Conservation (phyloP, 2,113 vertebrate genomes). For the Brachypodius melanocephalos region DNA sequence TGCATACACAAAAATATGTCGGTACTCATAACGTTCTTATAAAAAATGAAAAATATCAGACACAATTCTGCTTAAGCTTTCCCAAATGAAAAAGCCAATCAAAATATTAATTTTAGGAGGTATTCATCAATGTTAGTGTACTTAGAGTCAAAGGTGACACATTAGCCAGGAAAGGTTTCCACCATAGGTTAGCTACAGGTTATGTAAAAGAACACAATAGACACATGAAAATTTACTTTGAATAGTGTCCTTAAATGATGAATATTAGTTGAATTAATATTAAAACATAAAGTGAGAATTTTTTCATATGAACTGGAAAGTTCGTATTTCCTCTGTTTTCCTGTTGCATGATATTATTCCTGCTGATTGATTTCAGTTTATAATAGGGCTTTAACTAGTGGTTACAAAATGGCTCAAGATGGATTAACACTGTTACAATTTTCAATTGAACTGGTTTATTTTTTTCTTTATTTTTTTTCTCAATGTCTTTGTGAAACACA, state of each 20-base stretch:
- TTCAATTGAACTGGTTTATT: not conserved
- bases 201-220: not conserved
- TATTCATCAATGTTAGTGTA: not conserved
- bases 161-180: not conserved
- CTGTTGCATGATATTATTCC: not conserved
- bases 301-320: not conserved
- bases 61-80: not conserved
- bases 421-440: not conserved
- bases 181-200: not conserved
- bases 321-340: not conserved
- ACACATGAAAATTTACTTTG: not conserved
- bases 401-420: not conserved
- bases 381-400: not conserved
- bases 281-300: not conserved
- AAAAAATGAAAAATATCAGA: not conserved
- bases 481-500: not conserved
- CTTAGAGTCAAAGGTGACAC: not conserved
- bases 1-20: not conserved
- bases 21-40: not conserved
- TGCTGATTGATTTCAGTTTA: not conserved
- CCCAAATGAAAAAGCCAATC: not conserved
- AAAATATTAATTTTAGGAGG: not conserved
- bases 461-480: not conserved
- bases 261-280: not conserved
- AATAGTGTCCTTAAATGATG: not conserved